Evolutionary conservation across 2,797 vertebrate species (phyloP).

Genomic region (Percopsis omiscomaycus): DNA sequence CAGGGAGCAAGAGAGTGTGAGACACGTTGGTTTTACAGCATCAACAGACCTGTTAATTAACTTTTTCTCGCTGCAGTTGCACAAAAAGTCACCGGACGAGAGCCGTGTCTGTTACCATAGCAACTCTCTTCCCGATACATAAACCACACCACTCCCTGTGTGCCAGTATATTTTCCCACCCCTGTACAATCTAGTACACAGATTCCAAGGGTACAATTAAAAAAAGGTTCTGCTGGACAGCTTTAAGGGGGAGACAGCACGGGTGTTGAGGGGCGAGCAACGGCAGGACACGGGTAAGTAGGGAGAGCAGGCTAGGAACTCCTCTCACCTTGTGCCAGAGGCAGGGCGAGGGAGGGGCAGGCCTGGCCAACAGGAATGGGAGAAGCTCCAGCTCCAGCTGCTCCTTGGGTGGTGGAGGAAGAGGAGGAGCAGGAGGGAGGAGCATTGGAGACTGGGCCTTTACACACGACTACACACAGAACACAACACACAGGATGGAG

Average conservation of each 20-base stretch:
- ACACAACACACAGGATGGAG: constrained; percentile 43
- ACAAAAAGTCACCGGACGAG: too few species aligned
- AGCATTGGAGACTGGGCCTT: constrained; percentile 77
- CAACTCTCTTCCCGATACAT: too few species aligned
- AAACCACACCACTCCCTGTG: too few species aligned
- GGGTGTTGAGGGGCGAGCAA: not conserved
- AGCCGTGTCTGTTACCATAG: too few species aligned
- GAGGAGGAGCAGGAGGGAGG: constrained; percentile 51
- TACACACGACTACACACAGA: constrained; percentile 77
- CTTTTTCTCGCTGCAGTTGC: too few species aligned
- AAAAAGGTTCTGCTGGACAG: too few species aligned
- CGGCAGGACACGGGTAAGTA: not conserved
- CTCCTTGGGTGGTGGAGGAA: constrained; percentile 46
- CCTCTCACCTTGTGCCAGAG: constrained; percentile 75
- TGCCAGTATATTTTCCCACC: too few species aligned
- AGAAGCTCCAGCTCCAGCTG: constrained; percentile 62
- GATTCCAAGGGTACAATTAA: too few species aligned
- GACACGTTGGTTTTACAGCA: not conserved
- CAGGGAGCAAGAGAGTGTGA: constrained; percentile 13
- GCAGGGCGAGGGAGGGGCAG: constrained; percentile 67
- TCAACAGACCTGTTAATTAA: too few species aligned
- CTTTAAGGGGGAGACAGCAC: too few species aligned
- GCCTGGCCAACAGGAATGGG: constrained; percentile 55
- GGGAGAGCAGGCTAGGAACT: constrained; percentile 18
- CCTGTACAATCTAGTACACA: too few species aligned